Conservation (phyloP, 2,113 vertebrate species). For the Pachypanchax playfairii region DNA sequence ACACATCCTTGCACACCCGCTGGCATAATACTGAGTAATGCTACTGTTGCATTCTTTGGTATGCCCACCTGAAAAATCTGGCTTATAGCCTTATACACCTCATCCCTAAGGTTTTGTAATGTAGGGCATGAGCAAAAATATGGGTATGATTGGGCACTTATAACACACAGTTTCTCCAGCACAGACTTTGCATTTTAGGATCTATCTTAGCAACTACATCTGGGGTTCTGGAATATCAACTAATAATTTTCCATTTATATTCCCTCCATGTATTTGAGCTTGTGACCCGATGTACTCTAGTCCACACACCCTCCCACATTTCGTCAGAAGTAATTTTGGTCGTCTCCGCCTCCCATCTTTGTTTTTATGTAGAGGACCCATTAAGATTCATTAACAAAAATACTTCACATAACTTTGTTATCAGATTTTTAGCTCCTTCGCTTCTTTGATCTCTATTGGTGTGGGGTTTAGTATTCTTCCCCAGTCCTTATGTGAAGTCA, state of each 20-base stretch:
- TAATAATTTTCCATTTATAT: neutral
- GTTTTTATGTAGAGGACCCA: neutral
- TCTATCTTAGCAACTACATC: neutral
- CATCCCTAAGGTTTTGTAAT: neutral
- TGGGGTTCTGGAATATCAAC: neutral
- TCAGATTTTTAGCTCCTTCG: neutral
- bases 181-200: neutral
- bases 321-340: neutral
- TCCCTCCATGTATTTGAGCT: no score
- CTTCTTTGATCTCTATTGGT: no score
- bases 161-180: neutral
- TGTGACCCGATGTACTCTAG: neutral
- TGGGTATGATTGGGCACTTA: no score
- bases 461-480: no score
- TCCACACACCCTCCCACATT: neutral
- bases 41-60: neutral
- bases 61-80: neutral
- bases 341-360: constrained; percentile 4
- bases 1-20: neutral
- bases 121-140: neutral
- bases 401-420: neutral
- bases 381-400: neutral
- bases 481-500: no score
- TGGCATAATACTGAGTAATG: neutral
- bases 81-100: neutral